Evolutionary conservation across 1,140 invertebrate species (phyloP), one percentile per base, ranked within the genome.

Genomic region (Carposina sasakii): DNA sequence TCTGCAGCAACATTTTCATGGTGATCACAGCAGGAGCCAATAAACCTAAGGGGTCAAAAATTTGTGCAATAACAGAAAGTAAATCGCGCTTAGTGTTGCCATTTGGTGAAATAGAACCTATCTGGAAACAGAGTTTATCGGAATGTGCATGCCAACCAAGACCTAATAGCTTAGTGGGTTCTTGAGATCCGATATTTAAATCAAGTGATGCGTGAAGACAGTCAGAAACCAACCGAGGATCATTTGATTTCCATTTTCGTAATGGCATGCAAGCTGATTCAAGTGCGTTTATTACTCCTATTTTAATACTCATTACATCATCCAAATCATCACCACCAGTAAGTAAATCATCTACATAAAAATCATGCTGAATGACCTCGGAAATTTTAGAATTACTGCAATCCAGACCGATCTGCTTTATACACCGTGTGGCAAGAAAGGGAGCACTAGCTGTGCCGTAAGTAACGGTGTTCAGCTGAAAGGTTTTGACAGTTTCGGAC

Each of bases 301-400:
- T 26, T 5, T 12, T 5, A 6, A 26, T 26, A 26, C 12, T 26
- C 5, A 26, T 5, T 5, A 12, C 24, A 5, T 26, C 24, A 26
- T 26, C 12, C 24, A 26, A 12, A 6, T 26, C 24, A 12, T 26
- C 24, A 26, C 5, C 24, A 26, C 24, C 24, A 12, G 24, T 26
- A 26, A 26, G 24, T 12, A 26, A 12, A 12, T 26, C 24, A 26
- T 26, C 24, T 5, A 26, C 24, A 26, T 26, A 88, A 52, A 81
- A 79, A 53, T 76, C 67, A n/a, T 41, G 42, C 23, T 41, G n/a
- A 10, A 75, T 63, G 24, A 26, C 12, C 12, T 26, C 24, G 12
- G 24, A 5, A 12, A 26, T 26, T 12, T 12, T 26, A 26, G 5
- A 5, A 26, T 26, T 12, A 5, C 12, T 26, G 24, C 24, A 26